Percentiles rank a stretch among this genome's conserved stretches.
phyloP scores from a whole-genome alignment of 2,113 vertebrate genomes.

The Melanerpes formicivorus region DNA sequence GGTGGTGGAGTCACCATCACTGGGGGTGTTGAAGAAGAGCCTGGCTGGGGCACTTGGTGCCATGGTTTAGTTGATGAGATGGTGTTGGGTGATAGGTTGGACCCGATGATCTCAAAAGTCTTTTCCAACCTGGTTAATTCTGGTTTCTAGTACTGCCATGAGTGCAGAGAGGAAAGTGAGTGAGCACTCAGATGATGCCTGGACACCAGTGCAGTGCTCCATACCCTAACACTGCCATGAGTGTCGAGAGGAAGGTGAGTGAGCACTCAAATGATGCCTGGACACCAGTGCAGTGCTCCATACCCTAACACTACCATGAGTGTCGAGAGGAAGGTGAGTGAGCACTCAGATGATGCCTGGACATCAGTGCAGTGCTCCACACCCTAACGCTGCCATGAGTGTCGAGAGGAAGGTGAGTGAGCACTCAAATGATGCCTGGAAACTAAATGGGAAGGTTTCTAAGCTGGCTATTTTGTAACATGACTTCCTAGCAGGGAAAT shows the following conservation, averaged over 20 bases:
- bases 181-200: too few relatives aligned
- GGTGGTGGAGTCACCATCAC: too few relatives aligned
- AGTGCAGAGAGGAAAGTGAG: background rate
- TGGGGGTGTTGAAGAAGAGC: too few relatives aligned
- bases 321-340: background rate
- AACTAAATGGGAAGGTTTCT: background rate
- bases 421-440: background rate
- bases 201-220: background rate
- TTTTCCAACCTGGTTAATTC: too few relatives aligned
- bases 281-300: background rate
- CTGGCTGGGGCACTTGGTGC: too few relatives aligned
- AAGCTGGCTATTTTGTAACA: background rate
- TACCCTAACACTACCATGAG: too few relatives aligned
- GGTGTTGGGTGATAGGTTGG: too few relatives aligned
- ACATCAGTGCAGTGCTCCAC: background rate
- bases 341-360: background rate
- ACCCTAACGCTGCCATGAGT: fast-evolving
- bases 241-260: background rate
- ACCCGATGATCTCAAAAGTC: too few relatives aligned
- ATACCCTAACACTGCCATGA: too few relatives aligned
- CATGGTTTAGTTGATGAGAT: too few relatives aligned
- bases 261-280: too few relatives aligned
- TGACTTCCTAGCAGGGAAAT: background rate
- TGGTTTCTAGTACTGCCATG: too few relatives aligned
- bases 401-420: background rate